A percentile compares a stretch with the other conserved stretches of the same genome.
phyloP scores from a whole-genome alignment of 2,113 vertebrate genomes.

The Scolopax mira region DNA sequence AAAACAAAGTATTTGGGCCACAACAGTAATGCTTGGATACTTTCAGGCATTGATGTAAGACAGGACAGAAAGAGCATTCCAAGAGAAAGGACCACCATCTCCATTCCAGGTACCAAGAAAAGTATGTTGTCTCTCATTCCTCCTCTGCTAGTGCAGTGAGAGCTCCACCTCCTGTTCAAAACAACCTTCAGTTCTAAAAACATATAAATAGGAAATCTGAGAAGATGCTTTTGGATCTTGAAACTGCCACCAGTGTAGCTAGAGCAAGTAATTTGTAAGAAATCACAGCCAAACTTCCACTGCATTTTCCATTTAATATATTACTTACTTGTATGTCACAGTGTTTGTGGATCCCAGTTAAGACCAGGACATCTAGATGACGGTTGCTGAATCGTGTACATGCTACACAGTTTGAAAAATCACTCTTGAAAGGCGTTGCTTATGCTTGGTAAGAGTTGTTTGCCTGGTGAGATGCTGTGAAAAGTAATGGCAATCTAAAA shows the following conservation, averaged over 20 bases:
- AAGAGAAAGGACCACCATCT: background rate
- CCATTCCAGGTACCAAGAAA: background rate
- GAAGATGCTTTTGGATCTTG: background rate
- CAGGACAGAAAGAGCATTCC: background rate
- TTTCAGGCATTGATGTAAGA: background rate
- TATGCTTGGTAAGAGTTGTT: background rate
- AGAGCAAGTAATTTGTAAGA: background rate
- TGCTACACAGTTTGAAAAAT: background rate
- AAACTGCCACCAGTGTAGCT: background rate
- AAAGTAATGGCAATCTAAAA: background rate
- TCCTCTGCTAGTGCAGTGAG: background rate
- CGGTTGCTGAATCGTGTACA: background rate
- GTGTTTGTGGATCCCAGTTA: background rate
- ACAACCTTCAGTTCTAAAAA: background rate
- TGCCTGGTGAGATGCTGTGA: background rate
- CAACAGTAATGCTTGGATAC: background rate
- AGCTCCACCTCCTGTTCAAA: slow-evolving; percentile 33
- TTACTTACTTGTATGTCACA: background rate
- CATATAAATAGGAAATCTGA: background rate
- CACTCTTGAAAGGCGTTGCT: background rate
- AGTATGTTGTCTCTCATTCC: background rate
- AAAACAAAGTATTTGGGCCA: background rate
- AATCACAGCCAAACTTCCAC: background rate
- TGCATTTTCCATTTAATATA: background rate
- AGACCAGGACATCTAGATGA: background rate